Evolutionary conservation across 2,888 invertebrate genomes (phyloP), one percentile per base, ranked within the genome.

Genomic region (Catocala fraxini): DNA sequence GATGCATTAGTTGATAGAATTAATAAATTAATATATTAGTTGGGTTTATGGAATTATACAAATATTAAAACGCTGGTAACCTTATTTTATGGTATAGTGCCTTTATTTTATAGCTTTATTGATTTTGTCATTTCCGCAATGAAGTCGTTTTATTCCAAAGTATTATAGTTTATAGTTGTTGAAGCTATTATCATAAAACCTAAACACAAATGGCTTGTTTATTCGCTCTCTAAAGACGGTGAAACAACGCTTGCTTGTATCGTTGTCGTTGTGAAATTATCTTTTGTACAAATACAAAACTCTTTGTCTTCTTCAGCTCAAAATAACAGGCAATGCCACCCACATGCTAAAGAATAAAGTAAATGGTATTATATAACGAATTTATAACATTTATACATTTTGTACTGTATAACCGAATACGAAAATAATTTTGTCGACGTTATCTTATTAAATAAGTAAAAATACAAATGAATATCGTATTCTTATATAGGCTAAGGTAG

Each of bases 201-300:
- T 39, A 47, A 56, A 57, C 48, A 65, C 42, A 63, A 58, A 63
- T 56, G 46, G n/a, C 42, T 49, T 53, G 34, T 52, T 52, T 46
- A 65, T 57, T 6, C 34, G 1, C 9, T 9, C 35, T 1, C 9
- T 60, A 60, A 63, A 56, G 34, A 58, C 43, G 43, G 11, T 12
- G 45, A 49, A 59, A 61, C 34, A 61, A 49, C n/a, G 34, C n/a
- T 54, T 56, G 41, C 51, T 58, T 55, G 55, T 13, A 42, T 43
- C 64, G 52, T 61, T 59, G 51, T 63, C 51, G 56, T 61, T 65
- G 54, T 54, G 34, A 39, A 65, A 60, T 71, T 74, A 71, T 71
- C 51, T 57, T 49, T 73, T 48, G 54, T 33, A 41, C 57, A 46
- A 59, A 70, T 46, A 51, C 42, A 43, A 56, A 60, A 53, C 51